Evolutionary conservation across 2,888 invertebrate genomes (phyloP).

Genomic region (Trachelus troglodyta): DNA sequence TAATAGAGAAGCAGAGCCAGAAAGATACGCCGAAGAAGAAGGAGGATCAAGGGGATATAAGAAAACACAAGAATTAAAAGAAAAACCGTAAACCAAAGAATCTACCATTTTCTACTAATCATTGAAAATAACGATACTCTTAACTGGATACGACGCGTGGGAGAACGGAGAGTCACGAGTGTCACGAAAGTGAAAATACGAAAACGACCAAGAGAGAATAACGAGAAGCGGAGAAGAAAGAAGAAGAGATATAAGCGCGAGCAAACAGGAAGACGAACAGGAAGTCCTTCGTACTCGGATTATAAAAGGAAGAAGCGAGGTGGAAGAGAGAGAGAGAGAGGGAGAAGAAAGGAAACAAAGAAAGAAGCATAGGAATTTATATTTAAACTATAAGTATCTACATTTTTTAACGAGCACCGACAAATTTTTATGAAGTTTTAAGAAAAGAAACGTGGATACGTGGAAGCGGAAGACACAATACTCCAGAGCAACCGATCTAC

Average conservation of each 20-base stretch:
- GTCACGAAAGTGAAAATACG: not conserved
- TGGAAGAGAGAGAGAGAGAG: slow-evolving; percentile 6
- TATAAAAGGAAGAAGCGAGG: not conserved
- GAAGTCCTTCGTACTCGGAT: not conserved
- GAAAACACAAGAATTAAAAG: slow-evolving; percentile 18
- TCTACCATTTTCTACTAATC: slow-evolving; percentile 65
- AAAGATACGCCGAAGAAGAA: not conserved
- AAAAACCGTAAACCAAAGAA: slow-evolving; percentile 65
- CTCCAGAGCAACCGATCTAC: slow-evolving; percentile 60
- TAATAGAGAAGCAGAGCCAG: not conserved
- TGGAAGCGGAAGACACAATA: slow-evolving; percentile 5
- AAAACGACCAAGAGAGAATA: not conserved
- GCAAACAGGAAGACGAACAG: not conserved
- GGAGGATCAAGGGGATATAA: slow-evolving; percentile 23
- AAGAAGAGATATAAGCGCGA: not conserved
- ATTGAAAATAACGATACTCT: slow-evolving; percentile 50
- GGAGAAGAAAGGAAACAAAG: slow-evolving; percentile 13
- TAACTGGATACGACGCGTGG: slow-evolving; percentile 16
- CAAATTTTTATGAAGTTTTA: slow-evolving; percentile 13
- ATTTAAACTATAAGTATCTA: slow-evolving; percentile 14
- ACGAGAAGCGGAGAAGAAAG: not conserved
- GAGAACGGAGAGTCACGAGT: not conserved
- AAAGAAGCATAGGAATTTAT: slow-evolving; percentile 25
- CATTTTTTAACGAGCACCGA: slow-evolving; percentile 22
- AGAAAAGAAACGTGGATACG: not conserved